These are phyloP conservation scores for Virgularia gustaviana DNA, from an alignment of 92 coral and sea anemone species.

Conservation along the genomic window DNA sequence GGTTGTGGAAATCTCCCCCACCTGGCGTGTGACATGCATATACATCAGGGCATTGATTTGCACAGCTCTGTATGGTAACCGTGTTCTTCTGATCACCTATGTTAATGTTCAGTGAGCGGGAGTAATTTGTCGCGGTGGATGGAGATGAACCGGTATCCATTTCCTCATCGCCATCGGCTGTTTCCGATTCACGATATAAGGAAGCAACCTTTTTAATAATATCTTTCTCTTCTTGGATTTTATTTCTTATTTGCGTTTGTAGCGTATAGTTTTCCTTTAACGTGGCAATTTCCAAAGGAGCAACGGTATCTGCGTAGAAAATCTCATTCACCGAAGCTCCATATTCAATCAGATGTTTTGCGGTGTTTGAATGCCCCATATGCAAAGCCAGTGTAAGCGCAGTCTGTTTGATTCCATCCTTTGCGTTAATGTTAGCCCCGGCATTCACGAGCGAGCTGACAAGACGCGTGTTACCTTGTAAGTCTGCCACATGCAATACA, in stretches of 20 bases:
- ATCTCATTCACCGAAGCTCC: constrained; percentile 20
- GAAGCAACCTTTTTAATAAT: neutral
- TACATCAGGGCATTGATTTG: constrained; percentile 11
- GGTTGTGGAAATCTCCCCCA: constrained; percentile 24
- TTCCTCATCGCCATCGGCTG: no score
- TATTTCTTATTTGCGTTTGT: neutral
- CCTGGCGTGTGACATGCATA: constrained; percentile 35
- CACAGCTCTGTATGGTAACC: constrained; percentile 14
- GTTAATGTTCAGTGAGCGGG: constrained; percentile 20
- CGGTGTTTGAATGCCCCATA: no score
- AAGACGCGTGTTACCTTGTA: constrained; percentile 8
- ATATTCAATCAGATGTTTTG: neutral
- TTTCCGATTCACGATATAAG: no score
- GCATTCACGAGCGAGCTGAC: constrained; percentile 16
- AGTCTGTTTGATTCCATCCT: constrained; percentile 31
- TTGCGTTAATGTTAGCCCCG: constrained; percentile 1
- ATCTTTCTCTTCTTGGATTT: neutral
- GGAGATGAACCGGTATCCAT: no score
- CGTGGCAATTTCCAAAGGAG: constrained; percentile 28
- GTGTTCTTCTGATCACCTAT: constrained; percentile 35
- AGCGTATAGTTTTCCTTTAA: neutral
- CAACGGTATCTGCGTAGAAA: neutral
- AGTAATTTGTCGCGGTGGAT: no score
- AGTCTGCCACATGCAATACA: constrained; percentile 11
- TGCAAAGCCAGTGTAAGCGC: constrained; percentile 27